Conservation (phyloP, 2,113 vertebrate genomes). For the Anthoscopus minutus region DNA sequence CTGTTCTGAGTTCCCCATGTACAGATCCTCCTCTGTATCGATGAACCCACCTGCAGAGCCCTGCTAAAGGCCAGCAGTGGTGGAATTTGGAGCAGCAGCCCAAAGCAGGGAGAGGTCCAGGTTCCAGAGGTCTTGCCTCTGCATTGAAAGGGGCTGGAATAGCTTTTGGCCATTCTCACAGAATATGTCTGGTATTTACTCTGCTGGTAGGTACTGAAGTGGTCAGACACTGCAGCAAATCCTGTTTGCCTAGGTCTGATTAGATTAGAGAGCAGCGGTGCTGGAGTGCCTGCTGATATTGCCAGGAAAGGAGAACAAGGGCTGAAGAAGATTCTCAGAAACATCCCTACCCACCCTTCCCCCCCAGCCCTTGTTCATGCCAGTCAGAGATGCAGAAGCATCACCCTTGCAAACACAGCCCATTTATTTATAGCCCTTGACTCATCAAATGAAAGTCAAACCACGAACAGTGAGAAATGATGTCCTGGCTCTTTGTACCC, state of each 20-base stretch:
- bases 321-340: not conserved
- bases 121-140: not conserved
- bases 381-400: not conserved
- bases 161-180: not conserved
- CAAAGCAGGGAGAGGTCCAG: not conserved
- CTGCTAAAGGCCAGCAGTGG: not conserved
- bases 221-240: not conserved
- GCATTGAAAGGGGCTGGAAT: not conserved
- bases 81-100: not conserved
- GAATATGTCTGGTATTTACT: not conserved
- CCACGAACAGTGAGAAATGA: not conserved
- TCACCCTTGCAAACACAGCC: not conserved
- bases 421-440: not conserved
- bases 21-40: fast-evolving
- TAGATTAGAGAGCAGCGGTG: slow-evolving; percentile 16
- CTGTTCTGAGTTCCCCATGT: fast-evolving
- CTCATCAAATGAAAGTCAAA: not conserved
- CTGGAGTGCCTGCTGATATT: not conserved
- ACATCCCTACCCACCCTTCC: not conserved
- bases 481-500: not conserved
- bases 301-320: slow-evolving; percentile 2
- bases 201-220: not conserved
- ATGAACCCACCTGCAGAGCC: not conserved
- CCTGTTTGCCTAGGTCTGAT: not conserved
- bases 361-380: not conserved